Evolutionary conservation across 2,797 vertebrate species (phyloP).

Genomic region (Parauchenoglanis ngamensis): DNA sequence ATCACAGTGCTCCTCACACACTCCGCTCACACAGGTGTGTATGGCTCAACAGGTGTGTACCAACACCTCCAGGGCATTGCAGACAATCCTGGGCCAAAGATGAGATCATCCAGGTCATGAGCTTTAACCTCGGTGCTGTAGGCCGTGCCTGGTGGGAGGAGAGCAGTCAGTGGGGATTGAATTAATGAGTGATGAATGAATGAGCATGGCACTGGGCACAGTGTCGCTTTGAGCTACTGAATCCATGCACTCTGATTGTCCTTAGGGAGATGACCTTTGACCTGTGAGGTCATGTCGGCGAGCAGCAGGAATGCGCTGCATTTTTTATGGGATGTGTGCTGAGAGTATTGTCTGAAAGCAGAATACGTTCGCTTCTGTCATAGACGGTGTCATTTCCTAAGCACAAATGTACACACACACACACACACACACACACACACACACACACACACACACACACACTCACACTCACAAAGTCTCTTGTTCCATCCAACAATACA

Average conservation of each 20-base stretch:
- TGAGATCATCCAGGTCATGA: constrained; percentile 11
- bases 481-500: constrained; percentile 5
- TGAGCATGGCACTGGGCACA: neutral
- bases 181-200: constrained; percentile 19
- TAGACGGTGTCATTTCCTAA: neutral
- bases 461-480: constrained; percentile 5
- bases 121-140: constrained; percentile 5
- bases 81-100: neutral
- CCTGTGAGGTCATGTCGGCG: constrained; percentile 14
- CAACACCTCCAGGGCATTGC: neutral
- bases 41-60: neutral
- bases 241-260: neutral
- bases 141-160: constrained; percentile 3
- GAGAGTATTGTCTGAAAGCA: constrained; percentile 2
- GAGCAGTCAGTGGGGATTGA: neutral
- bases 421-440: neutral
- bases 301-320: neutral
- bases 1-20: neutral
- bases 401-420: neutral
- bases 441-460: constrained; percentile 11
- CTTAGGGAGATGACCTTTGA: constrained; percentile 35
- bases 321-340: neutral
- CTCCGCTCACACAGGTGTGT: neutral
- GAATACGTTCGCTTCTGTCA: neutral
- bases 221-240: constrained; percentile 2